A percentile compares a stretch with the other conserved stretches of the same genome.
These are phyloP conservation scores for Acrocephalus scirpaceus DNA, from an alignment of 2,797 vertebrate species.

Conservation along the genomic window DNA sequence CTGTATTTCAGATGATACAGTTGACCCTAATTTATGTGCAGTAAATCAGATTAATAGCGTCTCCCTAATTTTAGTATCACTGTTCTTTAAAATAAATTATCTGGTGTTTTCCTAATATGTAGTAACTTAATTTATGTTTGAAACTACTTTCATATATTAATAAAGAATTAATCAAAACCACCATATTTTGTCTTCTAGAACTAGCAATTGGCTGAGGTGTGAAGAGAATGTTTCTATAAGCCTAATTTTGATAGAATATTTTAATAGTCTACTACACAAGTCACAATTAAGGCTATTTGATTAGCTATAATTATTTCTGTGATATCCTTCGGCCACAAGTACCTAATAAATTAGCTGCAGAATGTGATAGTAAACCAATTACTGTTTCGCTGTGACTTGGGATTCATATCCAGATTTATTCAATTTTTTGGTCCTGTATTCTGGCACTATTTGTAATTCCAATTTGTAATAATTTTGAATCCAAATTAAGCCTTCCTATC, in stretches of 20 bases:
- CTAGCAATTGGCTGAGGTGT: background rate
- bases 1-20: background rate
- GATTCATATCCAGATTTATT: background rate
- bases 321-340: background rate
- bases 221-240: background rate
- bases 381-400: background rate
- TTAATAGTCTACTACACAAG: background rate
- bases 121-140: background rate
- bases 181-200: background rate
- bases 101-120: background rate
- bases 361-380: background rate
- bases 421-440: background rate
- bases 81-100: background rate
- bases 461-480: background rate
- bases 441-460: background rate
- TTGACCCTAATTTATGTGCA: background rate
- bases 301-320: background rate
- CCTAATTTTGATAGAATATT: background rate
- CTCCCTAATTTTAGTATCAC: background rate
- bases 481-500: background rate
- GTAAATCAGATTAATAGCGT: background rate
- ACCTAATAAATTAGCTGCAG: background rate
- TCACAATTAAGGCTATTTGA: background rate
- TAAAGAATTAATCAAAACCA: background rate
- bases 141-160: background rate